A percentile compares a stretch with the other conserved stretches of the same genome.
Evolutionary conservation across 2,888 invertebrate genomes (phyloP).

Genomic region (Bhutanitis thaidina): DNA sequence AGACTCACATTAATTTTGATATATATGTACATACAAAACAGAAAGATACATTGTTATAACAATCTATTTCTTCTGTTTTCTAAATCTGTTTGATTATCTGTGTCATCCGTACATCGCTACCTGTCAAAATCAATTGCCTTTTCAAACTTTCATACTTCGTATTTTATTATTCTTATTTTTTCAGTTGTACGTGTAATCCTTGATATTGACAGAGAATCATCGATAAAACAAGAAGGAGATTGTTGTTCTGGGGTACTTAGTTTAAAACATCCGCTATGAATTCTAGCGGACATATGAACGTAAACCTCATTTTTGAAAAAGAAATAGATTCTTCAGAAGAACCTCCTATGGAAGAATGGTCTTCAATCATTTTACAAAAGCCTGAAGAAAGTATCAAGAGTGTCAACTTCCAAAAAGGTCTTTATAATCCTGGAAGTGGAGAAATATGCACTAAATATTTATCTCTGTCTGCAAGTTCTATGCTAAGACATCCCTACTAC

Average conservation of each 20-base stretch:
- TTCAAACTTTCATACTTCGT: background rate
- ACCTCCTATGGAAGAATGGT: conserved; percentile 33
- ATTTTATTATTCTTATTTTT: background rate
- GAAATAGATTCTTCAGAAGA: conserved; percentile 27
- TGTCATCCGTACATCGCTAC: background rate
- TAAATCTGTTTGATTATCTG: too few relatives aligned
- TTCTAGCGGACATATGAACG: background rate
- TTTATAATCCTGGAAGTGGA: conserved; percentile 32
- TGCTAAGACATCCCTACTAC: conserved; percentile 32
- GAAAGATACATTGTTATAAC: too few relatives aligned
- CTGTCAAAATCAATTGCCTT: conserved; percentile 2
- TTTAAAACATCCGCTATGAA: background rate
- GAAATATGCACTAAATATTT: conserved; percentile 35
- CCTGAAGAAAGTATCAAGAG: conserved; percentile 26
- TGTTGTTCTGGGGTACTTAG: background rate
- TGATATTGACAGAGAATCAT: too few relatives aligned
- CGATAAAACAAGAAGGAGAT: too few relatives aligned
- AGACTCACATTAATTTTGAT: too few relatives aligned
- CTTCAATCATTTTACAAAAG: conserved; percentile 24
- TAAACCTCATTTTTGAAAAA: conserved; percentile 14
- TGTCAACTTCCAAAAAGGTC: conserved; percentile 24
- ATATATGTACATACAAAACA: too few relatives aligned
- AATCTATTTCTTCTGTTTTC: too few relatives aligned
- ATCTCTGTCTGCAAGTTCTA: conserved; percentile 32
- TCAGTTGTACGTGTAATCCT: too few relatives aligned